Base-by-base conservation (phyloP, 2,797 vertebrate genomes). In the Acestrorhynchus altus region DNA sequence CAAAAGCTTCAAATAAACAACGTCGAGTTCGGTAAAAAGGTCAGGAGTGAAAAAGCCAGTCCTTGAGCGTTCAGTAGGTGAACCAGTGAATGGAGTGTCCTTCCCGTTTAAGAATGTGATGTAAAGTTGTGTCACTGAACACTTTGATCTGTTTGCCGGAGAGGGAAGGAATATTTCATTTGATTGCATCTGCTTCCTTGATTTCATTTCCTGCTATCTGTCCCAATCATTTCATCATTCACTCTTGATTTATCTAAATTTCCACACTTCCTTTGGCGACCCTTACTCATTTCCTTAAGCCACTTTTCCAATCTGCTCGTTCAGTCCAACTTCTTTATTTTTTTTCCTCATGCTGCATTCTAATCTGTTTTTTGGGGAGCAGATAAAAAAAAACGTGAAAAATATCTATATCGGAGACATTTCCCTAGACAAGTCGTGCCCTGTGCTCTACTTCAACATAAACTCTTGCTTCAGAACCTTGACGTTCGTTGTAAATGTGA, bases 211-310 rank as follows among this genome's bases (percentile, higher is more conserved):
- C 64, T 70, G 64, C 54, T 74, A 65, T 78, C 56, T 74, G 26
- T 42, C 39, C 56, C 57, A 40, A 15, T 81, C 68, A 67, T 60
- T 64, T 81, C 71, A 78, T 70, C 78, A 74, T 72, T 77, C 60
- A 26, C 26, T 42, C 24, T 71, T 65, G 56, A 76, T 67, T 76
- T 42, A 64, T 73, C 60, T 51, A 22, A 11, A 76, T 54, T 67
- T 67, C 54, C 65, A 64, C 42, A 35, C 54, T 47, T 66, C 51
- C 18, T 77, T 81, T 77, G 22, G 63, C 31, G 56, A 15, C 47
- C 31, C 2, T 60, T 67, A 28, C 51, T 74, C 20, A 65, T 65
- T 65, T 47, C 65, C 20, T 4, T 11, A 8, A 59, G 52, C 13
- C 18, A 15, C 24, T 73, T 47, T 69, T 47, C 69, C 31, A 65